Conservation (phyloP, 2,888 invertebrate species). For the Phrixothrix hirtus region DNA sequence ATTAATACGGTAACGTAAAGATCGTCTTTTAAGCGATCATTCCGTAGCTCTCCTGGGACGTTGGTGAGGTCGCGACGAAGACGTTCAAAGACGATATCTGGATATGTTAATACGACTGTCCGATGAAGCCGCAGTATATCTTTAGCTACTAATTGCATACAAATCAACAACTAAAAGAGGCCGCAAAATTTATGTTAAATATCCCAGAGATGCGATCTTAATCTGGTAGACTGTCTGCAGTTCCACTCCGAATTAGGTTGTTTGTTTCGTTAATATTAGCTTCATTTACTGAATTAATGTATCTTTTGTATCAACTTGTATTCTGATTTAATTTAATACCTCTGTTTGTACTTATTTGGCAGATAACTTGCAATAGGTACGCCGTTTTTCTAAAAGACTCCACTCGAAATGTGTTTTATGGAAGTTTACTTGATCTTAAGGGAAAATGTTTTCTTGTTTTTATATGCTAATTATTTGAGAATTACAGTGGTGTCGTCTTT, state of each 20-base stretch:
- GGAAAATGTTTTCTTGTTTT: too few species aligned
- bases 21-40: constrained; percentile 21
- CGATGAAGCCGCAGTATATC: constrained; percentile 45
- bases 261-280: constrained; percentile 44
- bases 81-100: constrained; percentile 36
- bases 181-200: constrained; percentile 48
- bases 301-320: constrained; percentile 31
- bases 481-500: too few species aligned
- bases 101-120: constrained; percentile 52
- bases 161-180: constrained; percentile 46
- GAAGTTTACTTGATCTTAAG: too few species aligned
- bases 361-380: constrained; percentile 4
- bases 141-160: constrained; percentile 47
- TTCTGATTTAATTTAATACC: constrained; percentile 29
- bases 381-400: not conserved
- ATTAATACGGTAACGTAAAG: constrained; percentile 49
- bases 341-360: constrained; percentile 26
- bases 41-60: constrained; percentile 21
- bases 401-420: not conserved
- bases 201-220: constrained; percentile 45
- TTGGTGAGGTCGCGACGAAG: constrained; percentile 27
- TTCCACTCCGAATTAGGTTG: constrained; percentile 45
- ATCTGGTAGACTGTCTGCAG: constrained; percentile 40
- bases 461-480: too few species aligned
- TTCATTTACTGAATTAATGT: constrained; percentile 42